A percentile compares a stretch with the other conserved stretches of the same genome.
These are phyloP conservation scores for Poecilobothrus nobilitatus DNA, from an alignment of 2,888 invertebrate genomes.

Conservation along the genomic window DNA sequence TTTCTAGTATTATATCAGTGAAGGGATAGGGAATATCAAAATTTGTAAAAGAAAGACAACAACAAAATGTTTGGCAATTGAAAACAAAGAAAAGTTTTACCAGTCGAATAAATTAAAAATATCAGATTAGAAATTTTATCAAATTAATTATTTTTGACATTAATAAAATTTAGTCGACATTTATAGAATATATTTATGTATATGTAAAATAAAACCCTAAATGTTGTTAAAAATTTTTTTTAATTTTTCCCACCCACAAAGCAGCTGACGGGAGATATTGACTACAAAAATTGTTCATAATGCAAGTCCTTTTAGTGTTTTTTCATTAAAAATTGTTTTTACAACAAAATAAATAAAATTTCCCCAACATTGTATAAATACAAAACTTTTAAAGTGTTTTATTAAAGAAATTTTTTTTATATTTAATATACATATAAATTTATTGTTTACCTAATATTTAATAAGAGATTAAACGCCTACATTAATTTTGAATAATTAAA, in stretches of 20 bases:
- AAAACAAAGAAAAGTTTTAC: neutral
- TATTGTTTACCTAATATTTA: neutral
- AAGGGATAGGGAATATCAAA: conserved; percentile 1
- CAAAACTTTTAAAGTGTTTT: neutral
- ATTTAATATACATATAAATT: neutral
- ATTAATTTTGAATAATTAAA: neutral
- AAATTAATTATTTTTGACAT: neutral
- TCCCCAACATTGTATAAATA: neutral
- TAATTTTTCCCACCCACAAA: conserved; percentile 4
- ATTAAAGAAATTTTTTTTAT: neutral
- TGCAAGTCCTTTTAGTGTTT: neutral
- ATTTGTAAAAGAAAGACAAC: neutral
- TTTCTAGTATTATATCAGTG: neutral
- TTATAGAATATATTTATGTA: neutral
- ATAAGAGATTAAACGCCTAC: neutral
- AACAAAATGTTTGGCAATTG: conserved; percentile 2
- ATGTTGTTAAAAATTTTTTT: neutral
- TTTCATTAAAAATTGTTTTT: neutral
- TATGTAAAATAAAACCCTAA: neutral
- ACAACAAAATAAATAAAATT: neutral
- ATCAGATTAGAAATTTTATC: neutral
- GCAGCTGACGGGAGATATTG: conserved; percentile 6
- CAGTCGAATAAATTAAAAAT: neutral
- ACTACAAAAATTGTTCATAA: neutral
- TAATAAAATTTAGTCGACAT: neutral